Percentiles rank a stretch among this genome's conserved stretches.
Conservation (phyloP, 92 coral and sea anemone genomes). For the Bergia puertoricense region DNA sequence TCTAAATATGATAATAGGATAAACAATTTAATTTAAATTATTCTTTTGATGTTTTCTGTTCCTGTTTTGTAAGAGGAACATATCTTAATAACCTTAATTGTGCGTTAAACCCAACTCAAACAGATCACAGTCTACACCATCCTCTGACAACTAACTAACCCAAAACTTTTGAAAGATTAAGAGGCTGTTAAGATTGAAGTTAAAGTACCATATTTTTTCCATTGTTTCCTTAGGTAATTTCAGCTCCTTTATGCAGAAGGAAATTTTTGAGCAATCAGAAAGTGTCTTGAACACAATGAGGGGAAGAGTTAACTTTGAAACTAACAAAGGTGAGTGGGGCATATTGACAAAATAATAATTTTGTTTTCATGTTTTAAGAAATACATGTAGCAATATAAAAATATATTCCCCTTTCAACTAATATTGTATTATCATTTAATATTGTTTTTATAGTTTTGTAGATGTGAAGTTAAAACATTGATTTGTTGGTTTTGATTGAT, state of each 20-base stretch:
- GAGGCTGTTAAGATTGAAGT: background rate
- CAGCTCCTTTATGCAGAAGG: constrained; percentile 98
- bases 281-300: constrained; percentile 98
- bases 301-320: constrained; percentile 88
- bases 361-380: no score
- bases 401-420: no score
- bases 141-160: background rate
- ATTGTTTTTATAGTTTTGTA: no score
- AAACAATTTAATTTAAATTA: background rate
- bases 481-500: no score
- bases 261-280: constrained; percentile 97
- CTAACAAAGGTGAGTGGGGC: constrained; percentile 75
- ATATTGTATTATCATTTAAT: background rate
- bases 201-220: background rate
- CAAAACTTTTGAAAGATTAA: background rate
- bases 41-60: constrained; percentile 1
- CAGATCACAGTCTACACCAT: background rate
- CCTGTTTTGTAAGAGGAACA: background rate
- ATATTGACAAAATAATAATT: background rate
- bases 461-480: no score
- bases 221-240: constrained; percentile 72
- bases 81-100: background rate
- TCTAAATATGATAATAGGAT: no score
- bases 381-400: no score
- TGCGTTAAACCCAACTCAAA: background rate